These are phyloP conservation scores for Trichopria drosophilae DNA, from an alignment of 2,888 invertebrate genomes.

Conservation along the genomic window DNA sequence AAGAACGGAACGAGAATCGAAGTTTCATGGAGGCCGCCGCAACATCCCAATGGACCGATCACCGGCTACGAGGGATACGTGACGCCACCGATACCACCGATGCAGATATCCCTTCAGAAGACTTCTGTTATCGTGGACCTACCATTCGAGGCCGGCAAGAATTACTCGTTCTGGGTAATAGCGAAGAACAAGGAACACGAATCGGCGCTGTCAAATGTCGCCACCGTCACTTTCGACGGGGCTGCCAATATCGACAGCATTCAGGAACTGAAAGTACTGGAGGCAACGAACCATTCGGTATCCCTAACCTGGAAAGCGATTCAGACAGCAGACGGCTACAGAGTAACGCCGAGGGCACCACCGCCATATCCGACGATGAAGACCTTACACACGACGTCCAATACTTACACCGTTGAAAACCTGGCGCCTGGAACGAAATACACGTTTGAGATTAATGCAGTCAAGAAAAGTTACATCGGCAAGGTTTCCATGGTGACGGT, in stretches of 20 bases:
- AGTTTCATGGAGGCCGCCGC: slow-evolving; percentile 72
- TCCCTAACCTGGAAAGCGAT: slow-evolving; percentile 67
- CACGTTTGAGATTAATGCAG: slow-evolving; percentile 67
- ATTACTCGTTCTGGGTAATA: slow-evolving; percentile 75
- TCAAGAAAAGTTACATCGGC: slow-evolving; percentile 64
- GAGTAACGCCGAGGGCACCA: slow-evolving; percentile 60
- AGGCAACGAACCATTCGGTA: slow-evolving; percentile 62
- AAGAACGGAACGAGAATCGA: slow-evolving; percentile 67
- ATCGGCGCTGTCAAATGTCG: slow-evolving; percentile 66
- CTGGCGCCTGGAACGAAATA: slow-evolving; percentile 61
- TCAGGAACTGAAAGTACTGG: slow-evolving; percentile 61
- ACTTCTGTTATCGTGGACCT: slow-evolving; percentile 63
- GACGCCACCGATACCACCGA: slow-evolving; percentile 67
- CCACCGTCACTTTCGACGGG: slow-evolving; percentile 67
- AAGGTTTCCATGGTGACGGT: slow-evolving; percentile 60
- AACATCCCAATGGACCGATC: slow-evolving; percentile 66
- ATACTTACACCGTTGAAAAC: slow-evolving; percentile 53
- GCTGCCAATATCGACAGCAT: slow-evolving; percentile 68
- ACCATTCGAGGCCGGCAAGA: slow-evolving; percentile 62
- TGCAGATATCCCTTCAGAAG: slow-evolving; percentile 52
- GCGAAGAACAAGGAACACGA: slow-evolving; percentile 68
- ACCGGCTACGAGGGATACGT: slow-evolving; percentile 68
- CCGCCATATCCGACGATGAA: slow-evolving; percentile 64
- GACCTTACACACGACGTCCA: slow-evolving; percentile 58
- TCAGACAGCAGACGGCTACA: slow-evolving; percentile 65